phyloP scores from a whole-genome alignment of 2,888 invertebrate genomes.

The Cryptocephalus primarius region DNA sequence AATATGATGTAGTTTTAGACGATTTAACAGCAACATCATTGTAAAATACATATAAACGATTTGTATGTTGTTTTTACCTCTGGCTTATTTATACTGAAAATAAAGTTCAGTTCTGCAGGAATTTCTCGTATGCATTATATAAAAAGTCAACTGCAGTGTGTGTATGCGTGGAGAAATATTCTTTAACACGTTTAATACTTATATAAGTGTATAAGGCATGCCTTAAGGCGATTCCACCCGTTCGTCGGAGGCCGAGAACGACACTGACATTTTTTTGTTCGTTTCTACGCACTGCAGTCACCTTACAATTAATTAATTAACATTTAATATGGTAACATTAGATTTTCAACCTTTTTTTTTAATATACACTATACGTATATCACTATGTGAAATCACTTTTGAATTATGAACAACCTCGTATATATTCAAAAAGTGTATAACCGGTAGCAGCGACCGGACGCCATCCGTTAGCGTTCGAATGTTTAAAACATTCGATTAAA shows the following conservation, averaged over 20 bases:
- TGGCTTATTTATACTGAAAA: conserved; percentile 15
- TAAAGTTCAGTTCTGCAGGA: conserved; percentile 8
- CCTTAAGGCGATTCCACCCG: conserved; percentile 28
- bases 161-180: conserved; percentile 17
- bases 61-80: not conserved
- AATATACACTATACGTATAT: conserved; percentile 14
- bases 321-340: conserved; percentile 19
- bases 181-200: conserved; percentile 24
- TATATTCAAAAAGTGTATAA: too few species aligned
- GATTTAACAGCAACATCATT: conserved; percentile 29
- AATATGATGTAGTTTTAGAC: conserved; percentile 14
- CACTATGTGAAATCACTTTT: conserved; percentile 14
- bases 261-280: too few species aligned
- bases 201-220: conserved; percentile 29
- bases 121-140: conserved; percentile 7
- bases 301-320: not conserved
- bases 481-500: too few species aligned
- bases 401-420: too few species aligned
- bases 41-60: conserved; percentile 25
- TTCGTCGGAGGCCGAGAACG: not conserved
- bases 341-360: conserved; percentile 12
- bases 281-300: not conserved
- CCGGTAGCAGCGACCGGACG: too few species aligned
- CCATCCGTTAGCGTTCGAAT: too few species aligned
- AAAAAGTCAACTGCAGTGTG: conserved; percentile 18